These are phyloP conservation scores for Macrotrachela quadricornifera DNA, from an alignment of 1,140 invertebrate species.

Conservation along the genomic window DNA sequence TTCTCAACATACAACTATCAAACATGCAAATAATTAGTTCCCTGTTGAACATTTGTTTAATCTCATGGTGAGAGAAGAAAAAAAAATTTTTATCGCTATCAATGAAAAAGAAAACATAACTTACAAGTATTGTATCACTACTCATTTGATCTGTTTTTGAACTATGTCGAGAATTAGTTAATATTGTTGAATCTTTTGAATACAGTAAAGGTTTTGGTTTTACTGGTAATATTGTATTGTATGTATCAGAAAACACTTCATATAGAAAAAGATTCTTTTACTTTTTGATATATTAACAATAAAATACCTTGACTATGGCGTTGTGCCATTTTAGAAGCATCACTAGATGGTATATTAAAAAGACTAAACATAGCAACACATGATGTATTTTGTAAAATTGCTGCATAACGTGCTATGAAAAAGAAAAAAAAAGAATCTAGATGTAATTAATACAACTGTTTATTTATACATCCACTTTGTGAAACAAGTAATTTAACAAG, in stretches of 20 bases:
- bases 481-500: background rate
- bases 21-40: no score
- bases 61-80: no score
- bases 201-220: slow-evolving; percentile 4
- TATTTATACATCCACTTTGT: no score
- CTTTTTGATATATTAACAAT: background rate
- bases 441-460: no score
- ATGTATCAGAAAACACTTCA: background rate
- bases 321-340: background rate
- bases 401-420: background rate
- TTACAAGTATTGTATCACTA: no score
- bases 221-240: background rate
- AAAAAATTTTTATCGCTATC: no score
- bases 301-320: background rate
- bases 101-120: no score
- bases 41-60: no score
- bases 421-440: background rate
- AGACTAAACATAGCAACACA: no score
- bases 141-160: no score
- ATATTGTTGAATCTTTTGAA: background rate
- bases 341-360: background rate
- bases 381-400: background rate
- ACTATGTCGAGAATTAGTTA: no score
- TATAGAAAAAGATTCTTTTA: background rate
- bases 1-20: no score